These are phyloP conservation scores for Epinotia demarniana DNA, from an alignment of 2,888 invertebrate species.

Conservation along the genomic window DNA sequence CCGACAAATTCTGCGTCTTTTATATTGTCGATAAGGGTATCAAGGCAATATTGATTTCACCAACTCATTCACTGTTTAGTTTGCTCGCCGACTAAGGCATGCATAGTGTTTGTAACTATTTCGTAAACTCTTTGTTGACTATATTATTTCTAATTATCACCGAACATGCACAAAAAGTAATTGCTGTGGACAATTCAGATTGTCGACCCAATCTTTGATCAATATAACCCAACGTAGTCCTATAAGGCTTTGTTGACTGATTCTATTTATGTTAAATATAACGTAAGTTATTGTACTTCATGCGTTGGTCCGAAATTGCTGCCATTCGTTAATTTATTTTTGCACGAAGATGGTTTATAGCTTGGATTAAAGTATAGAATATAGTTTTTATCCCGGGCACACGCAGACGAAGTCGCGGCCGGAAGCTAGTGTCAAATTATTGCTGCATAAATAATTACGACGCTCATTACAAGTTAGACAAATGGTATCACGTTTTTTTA, in stretches of 20 bases:
- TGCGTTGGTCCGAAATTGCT: no score
- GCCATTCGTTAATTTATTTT: no score
- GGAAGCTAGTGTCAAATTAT: no score
- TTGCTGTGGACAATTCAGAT: constrained; percentile 10
- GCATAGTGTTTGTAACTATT: constrained; percentile 63
- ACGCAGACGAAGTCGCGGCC: no score
- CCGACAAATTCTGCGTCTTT: constrained; percentile 67
- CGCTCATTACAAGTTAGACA: no score
- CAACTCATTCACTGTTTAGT: constrained; percentile 61
- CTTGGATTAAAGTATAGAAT: no score
- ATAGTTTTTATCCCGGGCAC: no score
- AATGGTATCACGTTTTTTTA: no score
- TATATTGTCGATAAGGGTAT: constrained; percentile 73
- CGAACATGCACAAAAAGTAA: constrained; percentile 49
- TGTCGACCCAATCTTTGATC: background rate
- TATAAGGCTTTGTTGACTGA: background rate
- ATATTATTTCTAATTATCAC: constrained; percentile 45
- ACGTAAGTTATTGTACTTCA: background rate
- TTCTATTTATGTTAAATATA: background rate
- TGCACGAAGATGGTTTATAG: no score
- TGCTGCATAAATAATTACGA: no score
- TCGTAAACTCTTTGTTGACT: constrained; percentile 61
- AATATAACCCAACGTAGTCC: background rate
- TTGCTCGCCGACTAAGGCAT: constrained; percentile 62
- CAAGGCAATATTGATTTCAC: constrained; percentile 80